phyloP scores from a whole-genome alignment of 2,113 vertebrate genomes.

The Neoarius graeffei region DNA sequence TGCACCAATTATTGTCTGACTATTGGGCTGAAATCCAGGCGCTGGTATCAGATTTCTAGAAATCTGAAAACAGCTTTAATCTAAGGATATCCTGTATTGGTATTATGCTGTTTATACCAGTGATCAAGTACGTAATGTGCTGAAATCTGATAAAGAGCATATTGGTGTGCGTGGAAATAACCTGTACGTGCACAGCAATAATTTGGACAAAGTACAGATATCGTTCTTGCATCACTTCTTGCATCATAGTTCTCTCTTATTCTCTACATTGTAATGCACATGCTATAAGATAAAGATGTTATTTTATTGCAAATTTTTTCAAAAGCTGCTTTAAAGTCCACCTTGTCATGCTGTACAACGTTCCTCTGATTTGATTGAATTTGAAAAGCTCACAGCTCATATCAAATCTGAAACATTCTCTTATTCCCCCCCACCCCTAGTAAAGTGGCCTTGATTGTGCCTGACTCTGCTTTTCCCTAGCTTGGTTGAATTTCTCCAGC shows the following conservation, averaged over 20 bases:
- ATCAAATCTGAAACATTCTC: constrained; percentile 2
- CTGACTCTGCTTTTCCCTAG: constrained; percentile 26
- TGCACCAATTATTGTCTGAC: background rate
- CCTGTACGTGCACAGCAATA: too few relatives aligned
- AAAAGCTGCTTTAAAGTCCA: background rate
- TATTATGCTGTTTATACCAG: background rate
- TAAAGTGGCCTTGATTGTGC: background rate
- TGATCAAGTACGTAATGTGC: background rate
- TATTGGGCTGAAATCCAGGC: background rate
- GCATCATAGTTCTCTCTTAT: background rate
- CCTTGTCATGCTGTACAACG: background rate
- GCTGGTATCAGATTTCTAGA: background rate
- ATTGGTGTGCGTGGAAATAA: background rate
- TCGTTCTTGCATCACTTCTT: background rate
- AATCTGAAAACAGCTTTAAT: background rate
- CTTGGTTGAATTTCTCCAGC: constrained; percentile 45
- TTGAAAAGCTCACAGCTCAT: constrained; percentile 27
- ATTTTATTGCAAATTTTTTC: background rate
- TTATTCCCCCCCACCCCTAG: background rate
- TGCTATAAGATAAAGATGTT: background rate
- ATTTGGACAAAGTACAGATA: background rate
- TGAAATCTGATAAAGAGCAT: background rate
- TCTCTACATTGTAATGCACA: background rate
- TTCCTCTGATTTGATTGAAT: constrained; percentile 34
- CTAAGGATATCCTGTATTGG: too few relatives aligned